Evolutionary conservation across 2,113 vertebrate species (phyloP).

Genomic region (Ailuropoda melanoleuca): DNA sequence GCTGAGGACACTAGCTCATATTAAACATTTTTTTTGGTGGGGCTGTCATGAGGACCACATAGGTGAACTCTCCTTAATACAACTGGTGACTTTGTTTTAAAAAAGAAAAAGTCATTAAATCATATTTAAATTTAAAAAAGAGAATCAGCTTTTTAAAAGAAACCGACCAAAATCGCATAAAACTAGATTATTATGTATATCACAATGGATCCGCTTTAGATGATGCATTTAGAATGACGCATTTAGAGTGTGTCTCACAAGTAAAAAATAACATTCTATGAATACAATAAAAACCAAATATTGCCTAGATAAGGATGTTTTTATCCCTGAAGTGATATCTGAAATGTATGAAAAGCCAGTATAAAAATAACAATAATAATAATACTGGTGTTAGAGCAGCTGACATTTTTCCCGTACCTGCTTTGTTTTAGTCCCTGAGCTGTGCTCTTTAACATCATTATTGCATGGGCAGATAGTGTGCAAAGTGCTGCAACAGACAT

Average conservation of each 20-base stretch:
- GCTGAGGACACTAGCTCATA: neutral
- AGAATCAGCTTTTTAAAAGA: neutral
- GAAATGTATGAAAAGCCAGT: neutral
- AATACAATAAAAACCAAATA: neutral
- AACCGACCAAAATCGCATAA: neutral
- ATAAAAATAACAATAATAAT: neutral
- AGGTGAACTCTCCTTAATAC: neutral
- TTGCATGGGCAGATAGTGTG: neutral
- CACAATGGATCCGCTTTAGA: neutral
- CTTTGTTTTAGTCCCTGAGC: neutral
- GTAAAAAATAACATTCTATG: constrained; percentile 17
- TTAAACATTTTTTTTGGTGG: neutral
- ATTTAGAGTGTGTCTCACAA: neutral
- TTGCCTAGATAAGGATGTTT: neutral
- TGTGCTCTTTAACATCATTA: neutral
- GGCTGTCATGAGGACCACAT: neutral
- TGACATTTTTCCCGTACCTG: neutral
- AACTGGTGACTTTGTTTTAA: neutral
- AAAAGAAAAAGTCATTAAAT: neutral
- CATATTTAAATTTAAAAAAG: constrained; percentile 33
- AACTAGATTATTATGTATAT: neutral
- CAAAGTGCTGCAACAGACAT: neutral
- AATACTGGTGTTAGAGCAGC: neutral
- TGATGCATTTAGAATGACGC: too few relatives aligned
- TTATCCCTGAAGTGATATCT: neutral